Percentiles rank a stretch among this genome's conserved stretches.
These are phyloP conservation scores for Zeuzera pyrina DNA, from an alignment of 2,888 invertebrate genomes.

Conservation along the genomic window DNA sequence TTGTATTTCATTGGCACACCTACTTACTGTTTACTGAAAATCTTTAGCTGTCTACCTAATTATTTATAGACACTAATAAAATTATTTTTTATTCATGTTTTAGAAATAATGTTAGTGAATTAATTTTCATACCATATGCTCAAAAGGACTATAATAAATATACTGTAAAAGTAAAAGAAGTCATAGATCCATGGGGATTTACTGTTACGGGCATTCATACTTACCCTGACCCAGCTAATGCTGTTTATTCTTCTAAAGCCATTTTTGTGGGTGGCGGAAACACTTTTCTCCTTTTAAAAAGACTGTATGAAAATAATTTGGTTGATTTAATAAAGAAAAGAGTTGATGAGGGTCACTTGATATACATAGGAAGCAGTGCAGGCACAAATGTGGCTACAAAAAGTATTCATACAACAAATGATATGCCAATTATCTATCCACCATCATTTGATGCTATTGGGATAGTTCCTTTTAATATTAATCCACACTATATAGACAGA, in stretches of 20 bases:
- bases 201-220: constrained; percentile 78
- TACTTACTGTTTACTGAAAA: no score
- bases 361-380: constrained; percentile 86
- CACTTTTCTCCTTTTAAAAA: constrained; percentile 81
- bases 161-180: constrained; percentile 70
- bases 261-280: constrained; percentile 88
- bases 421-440: constrained; percentile 89
- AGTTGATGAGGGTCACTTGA: constrained; percentile 75
- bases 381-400: constrained; percentile 88
- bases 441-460: constrained; percentile 80
- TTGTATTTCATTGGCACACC: no score
- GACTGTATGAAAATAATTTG: constrained; percentile 78
- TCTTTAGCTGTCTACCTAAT: no score
- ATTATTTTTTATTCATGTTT: no score
- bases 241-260: constrained; percentile 76
- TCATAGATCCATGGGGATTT: constrained; percentile 77
- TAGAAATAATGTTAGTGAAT: constrained; percentile 76
- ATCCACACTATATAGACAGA: constrained; percentile 85
- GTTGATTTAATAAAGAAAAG: constrained; percentile 75
- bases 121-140: constrained; percentile 85
- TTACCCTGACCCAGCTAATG: constrained; percentile 64
- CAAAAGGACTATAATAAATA: constrained; percentile 77
- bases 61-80: no score
- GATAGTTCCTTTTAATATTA: constrained; percentile 87
- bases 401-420: constrained; percentile 88